Evolutionary conservation across 1,140 invertebrate species (phyloP), one percentile per base, ranked within the genome.

Genomic region (Spodoptera litura): DNA sequence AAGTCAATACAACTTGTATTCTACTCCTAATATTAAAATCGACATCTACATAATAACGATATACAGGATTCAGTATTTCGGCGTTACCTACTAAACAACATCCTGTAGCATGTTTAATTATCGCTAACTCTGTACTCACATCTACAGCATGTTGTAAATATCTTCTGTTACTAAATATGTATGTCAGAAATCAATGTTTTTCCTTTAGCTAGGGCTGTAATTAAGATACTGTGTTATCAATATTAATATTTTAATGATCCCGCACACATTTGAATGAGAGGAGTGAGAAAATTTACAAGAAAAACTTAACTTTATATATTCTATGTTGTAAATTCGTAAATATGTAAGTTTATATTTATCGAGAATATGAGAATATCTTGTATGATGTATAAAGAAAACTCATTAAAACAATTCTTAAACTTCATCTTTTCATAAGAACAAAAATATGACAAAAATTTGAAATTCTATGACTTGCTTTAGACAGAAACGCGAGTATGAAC

Each of bases 91-190:
- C 85, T 82, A 85, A 80, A 87, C 75, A 85, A 83, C 79, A 85
- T 83, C 83, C 83, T 83, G 27, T 86, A 85, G 87, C 85, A 88
- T 90, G 89, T 92, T 92, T 90, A 92, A 91, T 92, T 92, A 92
- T 88, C 84, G 86, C 44, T 74, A 9, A 52, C 25, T 38, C n/a
- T 8, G 5, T 10, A 44, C 25, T 20, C 15, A 56, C 15, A 20
- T 20, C 2, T 56, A 66, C 62, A 6, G 61, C 9, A 5, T 8
- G 10, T 13, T 55, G 15, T 58, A 38, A 6, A 38, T 53, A 64
- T 61, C 5, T 64, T 27, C 15, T 15, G 59, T 15, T 58, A 59
- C 59, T 52, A 68, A 31, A 53, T 59, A 70, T 25, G 27, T 20
- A 64, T 53, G 55, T 49, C 31, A 56, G 20, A 74, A 74, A 58